Conservation (phyloP, 2,113 vertebrate species). For the Centropus unirufus region DNA sequence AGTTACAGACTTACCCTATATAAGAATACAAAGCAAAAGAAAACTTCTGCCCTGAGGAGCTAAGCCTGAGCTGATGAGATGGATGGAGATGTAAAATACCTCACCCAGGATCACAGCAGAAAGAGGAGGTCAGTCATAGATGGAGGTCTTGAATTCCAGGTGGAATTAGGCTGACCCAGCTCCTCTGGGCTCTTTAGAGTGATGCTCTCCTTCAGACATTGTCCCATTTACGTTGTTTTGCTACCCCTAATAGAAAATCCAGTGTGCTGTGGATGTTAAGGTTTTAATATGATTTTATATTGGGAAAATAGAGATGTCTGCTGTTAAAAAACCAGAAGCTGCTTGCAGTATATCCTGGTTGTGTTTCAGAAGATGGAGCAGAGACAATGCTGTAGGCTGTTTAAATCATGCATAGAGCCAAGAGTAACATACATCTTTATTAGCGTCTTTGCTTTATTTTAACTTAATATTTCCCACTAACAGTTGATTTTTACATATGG, state of each 20-base stretch:
- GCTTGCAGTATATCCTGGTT: not conserved
- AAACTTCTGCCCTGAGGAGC: not conserved
- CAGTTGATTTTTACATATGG: constrained; percentile 14
- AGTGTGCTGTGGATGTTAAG: not conserved
- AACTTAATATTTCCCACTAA: constrained; percentile 49
- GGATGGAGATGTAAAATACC: not conserved
- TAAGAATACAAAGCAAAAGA: not conserved
- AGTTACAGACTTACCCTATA: not conserved
- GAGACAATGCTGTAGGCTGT: not conserved
- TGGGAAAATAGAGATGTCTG: not conserved
- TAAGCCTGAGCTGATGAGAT: not conserved
- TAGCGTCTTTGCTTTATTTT: constrained; percentile 30
- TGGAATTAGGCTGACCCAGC: not conserved
- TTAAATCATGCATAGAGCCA: not conserved
- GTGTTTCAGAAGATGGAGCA: constrained; percentile 22
- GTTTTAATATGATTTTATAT: not conserved
- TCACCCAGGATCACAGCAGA: not conserved
- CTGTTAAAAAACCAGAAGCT: constrained; percentile 1
- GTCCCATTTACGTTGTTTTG: not conserved
- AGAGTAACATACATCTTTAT: constrained; percentile 42
- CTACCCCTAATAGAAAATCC: not conserved
- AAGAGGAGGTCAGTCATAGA: not conserved
- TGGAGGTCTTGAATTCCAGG: not conserved
- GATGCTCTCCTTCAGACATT: not conserved
- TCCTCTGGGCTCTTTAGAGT: not conserved